Evolutionary conservation across 1,140 invertebrate species (phyloP).

Genomic region (Agrypnia vestita): DNA sequence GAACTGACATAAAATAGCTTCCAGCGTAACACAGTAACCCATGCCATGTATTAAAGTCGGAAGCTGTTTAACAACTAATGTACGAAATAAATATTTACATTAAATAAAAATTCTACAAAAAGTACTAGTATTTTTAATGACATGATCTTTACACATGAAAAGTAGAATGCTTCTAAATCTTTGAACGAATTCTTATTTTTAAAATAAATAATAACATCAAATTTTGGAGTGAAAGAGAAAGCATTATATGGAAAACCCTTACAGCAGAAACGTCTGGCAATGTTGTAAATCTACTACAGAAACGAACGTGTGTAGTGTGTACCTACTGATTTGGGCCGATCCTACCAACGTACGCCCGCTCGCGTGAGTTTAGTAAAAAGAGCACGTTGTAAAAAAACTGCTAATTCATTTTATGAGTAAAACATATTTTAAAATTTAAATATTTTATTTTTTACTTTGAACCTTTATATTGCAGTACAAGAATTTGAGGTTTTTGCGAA

Average conservation of each 20-base stretch:
- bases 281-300: slow-evolving; percentile 28
- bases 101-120: neutral
- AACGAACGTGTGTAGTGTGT: slow-evolving; percentile 1
- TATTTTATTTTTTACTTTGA: neutral
- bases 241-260: neutral
- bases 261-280: neutral
- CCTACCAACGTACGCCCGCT: neutral
- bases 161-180: neutral
- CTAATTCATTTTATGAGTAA: neutral
- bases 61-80: slow-evolving; percentile 44
- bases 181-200: neutral
- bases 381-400: slow-evolving; percentile 4
- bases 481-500: neutral
- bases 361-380: neutral
- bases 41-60: slow-evolving; percentile 43
- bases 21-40: slow-evolving; percentile 49
- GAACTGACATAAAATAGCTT: slow-evolving; percentile 5
- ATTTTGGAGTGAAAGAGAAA: slow-evolving; percentile 1
- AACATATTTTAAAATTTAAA: neutral
- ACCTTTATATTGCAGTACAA: neutral
- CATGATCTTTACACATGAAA: neutral
- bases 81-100: slow-evolving; percentile 24
- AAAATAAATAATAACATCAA: slow-evolving; percentile 1
- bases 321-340: neutral
- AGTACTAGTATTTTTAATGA: neutral